Evolutionary conservation across 2,797 vertebrate species (phyloP), one percentile per base, ranked within the genome.

Genomic region (Vipera ursinii): DNA sequence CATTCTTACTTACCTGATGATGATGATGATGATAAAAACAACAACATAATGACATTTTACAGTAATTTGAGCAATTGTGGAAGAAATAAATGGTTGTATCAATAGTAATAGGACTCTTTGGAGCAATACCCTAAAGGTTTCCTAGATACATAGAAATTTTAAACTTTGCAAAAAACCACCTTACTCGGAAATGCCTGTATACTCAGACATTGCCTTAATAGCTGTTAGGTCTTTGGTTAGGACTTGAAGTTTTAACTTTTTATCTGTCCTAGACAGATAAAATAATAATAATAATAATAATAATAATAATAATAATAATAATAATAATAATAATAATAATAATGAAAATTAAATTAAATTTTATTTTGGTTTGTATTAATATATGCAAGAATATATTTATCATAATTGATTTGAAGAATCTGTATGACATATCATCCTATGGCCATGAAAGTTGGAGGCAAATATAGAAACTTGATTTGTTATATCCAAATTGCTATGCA

Each of bases 401-500:
- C 24, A 51, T 55, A 86, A 4, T 51, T 89, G 78, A 55, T 89
- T 69, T 92, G 91, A 90, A 92, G 65, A 88, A 90, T 88, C 26
- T 88, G 78, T 63, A 89, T 93, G 89, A 88, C 22, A 61, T 90
- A 82, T 48, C 82, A 61, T 87, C 90, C 56, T 13, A 44, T 90
- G 82, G 82, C 88, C 90, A 93, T 55, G 91, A 61, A 12, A 4
- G 61, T 91, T 8, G 2, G 59, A 59, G 48, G 24, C 55, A 93
- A 88, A 93, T 88, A 88, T 53, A 88, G 89, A 90, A 92, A 88
- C 53, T 93, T 92, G 56, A 88, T 93, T 65, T 92, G 3, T 51
- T 82, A 61, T 56, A 88, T 92, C 63, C 48, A 93, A 78, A 88
- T 91, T 88, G 85, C 38, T 88, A 57, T 59, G 13, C n/a, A 32